A percentile compares a stretch with the other conserved stretches of the same genome.
Evolutionary conservation across 2,888 invertebrate genomes (phyloP).

Genomic region (Acrobasis repandana): DNA sequence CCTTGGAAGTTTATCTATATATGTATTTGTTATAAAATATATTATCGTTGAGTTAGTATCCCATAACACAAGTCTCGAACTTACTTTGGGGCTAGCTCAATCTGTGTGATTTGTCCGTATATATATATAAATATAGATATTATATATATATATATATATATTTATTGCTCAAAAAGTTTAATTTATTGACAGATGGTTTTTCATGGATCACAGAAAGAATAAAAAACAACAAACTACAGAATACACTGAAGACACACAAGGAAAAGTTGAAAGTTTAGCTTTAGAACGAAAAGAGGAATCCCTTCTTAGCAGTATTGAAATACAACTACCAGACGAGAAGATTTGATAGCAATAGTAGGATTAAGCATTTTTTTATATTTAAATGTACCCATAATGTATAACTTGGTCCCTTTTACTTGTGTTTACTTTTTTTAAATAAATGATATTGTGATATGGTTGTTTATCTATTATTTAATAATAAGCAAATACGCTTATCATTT

Average conservation of each 20-base stretch:
- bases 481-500: no score
- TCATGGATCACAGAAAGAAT: slow-evolving; percentile 45
- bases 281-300: slow-evolving; percentile 35
- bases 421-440: no score
- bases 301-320: slow-evolving; percentile 47
- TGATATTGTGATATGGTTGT: no score
- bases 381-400: slow-evolving; percentile 2
- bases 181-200: slow-evolving; percentile 59
- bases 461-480: no score
- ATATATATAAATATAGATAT: no score
- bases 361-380: background rate
- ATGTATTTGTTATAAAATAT: no score
- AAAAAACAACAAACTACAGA: slow-evolving; percentile 18
- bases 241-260: slow-evolving; percentile 20
- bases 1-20: no score
- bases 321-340: slow-evolving; percentile 46
- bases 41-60: no score
- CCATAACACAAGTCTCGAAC: no score
- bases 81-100: background rate
- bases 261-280: slow-evolving; percentile 14
- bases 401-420: background rate
- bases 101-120: no score
- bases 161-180: no score
- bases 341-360: slow-evolving; percentile 25
- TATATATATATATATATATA: no score